Evolutionary conservation across 2,888 invertebrate species (phyloP), one percentile per base, ranked within the genome.

Genomic region (Macrophya annulata): DNA sequence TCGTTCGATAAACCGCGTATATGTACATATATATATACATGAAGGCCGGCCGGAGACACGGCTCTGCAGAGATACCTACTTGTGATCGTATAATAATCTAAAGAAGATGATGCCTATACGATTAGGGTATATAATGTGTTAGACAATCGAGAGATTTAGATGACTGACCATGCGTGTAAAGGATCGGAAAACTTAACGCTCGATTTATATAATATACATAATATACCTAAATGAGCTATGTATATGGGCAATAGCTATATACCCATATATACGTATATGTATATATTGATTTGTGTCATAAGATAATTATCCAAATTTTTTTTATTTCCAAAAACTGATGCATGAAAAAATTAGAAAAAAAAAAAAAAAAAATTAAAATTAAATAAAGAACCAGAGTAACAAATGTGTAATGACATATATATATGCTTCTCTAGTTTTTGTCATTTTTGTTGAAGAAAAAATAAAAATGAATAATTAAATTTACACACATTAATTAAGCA

Each of bases 151-250:
- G 43, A 81, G 59, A 62, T 81, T 62, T 81, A 62, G 81, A 43
- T 81, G 81, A 81, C 59, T 62, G 81, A 81, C 81, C 81, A 81
- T 81, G 81, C 81, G 21, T 81, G 6, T 3, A 31, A 62, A 81
- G 10, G 40, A 81, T 81, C 59, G 62, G 40, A 21, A 81, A 62
- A 81, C 81, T 40, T 31, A 31, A 81, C n/a, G n/a, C 21, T 62
- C 43, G 62, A 25, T 9, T 25, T 21, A 62, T 59, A 59, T 12
- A 48, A 1, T 48, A 48, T 48, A 48, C 4, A 12, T 48, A 48
- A 9, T 10, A 12, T 48, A 48, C 1, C 9, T 48, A 48, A 3
- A 48, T 48, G 48, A n/a, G n/a, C n/a, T n/a, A n/a, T 4, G 10
- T 25, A 4, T 62, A 62, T 8, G n/a, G 55, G 55, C 55, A 55